Evolutionary conservation across 2,113 vertebrate species (phyloP), one percentile per base, ranked within the genome.

Genomic region (Enhydra lutris): DNA sequence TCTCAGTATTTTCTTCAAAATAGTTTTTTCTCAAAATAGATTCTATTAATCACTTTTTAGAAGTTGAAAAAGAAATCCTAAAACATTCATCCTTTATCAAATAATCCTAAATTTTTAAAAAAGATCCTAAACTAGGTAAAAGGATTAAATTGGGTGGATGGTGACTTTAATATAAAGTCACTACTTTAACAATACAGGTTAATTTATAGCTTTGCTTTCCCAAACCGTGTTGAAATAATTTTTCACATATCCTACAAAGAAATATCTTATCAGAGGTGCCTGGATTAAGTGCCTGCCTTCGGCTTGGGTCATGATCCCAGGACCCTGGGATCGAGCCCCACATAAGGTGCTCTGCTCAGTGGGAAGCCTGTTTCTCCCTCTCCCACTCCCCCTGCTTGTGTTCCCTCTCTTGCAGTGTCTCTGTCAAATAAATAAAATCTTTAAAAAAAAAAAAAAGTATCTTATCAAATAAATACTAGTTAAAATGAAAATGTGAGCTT

Each of bases 1-100:
- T 95, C 61, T 81, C 63, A 92, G 36, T 82, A 73, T 74, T 95
- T 85, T 83, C 80, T 92, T 74, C n/a, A 92, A 69, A 91, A 80
- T 14, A 67, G 4, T 17, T 18, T 57, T 45, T 78, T 78, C 34
- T 61, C 7, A 45, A 76, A 23, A 74, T 24, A 42, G 36, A 26
- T 74, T 42, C 39, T 74, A 20, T 42, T 36, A 93, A 78, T n/a
- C 47, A 69, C 52, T 57, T 83, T 82, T 36, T 83, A 57, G 82
- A 90, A 82, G 42, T 55, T 50, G 82, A 47, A 86, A 92, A 78
- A 34, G 36, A 47, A 94, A 59, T 7, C 36, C 34, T 42, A n/a
- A 42, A 39, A 86, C 13, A 74, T 45, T 24, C 18, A 15, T 55
- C 45, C 31, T 47, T 93, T 84, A 93, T n/a, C n/a, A 74, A 88